Base-by-base conservation (phyloP, 2,113 vertebrate species). In the Ifrita kowaldi region DNA sequence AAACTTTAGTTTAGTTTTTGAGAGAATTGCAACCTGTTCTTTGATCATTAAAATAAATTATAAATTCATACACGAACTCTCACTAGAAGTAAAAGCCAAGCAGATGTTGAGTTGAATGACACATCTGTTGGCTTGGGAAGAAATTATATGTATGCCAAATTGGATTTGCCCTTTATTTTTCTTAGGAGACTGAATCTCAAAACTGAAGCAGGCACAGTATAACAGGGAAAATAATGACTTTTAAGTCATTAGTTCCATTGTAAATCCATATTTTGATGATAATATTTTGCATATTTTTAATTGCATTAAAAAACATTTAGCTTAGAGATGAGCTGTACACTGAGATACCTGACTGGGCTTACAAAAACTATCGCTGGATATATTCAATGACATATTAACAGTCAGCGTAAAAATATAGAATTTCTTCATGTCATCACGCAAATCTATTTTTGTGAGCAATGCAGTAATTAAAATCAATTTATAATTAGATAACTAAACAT, bases 101-200 rank as follows among this genome's bases (percentile, higher is more conserved):
- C 94, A 98, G 97, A 96, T 98, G 95, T 96, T 96, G 42, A 79
- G 22, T 85, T 97, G 74, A 97, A 96, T 92, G 92, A 95, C 85
- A 96, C 97, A 97, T 97, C 96, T 97, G 88, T 82, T 97, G 93
- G 50, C 64, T 73, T 91, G 59, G 96, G 71, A 93, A 94, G 28
- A 95, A 94, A 95, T 92, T 84, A 88, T 81, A 62, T 47, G 18
- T 86, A 69, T 95, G 65, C 37, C 90, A 94, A 97, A 95, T 83
- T 97, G 46, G 69, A 92, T 87, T 92, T 94, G 26, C 26, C 70
- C 47, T 81, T 97, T 91, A 93, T 94, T 97, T 95, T 96, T 91
- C 42, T 69, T 47, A 87, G 73, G 71, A 87, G 91, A 78, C 39
- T 78, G 83, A 96, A 95, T 90, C 84, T 90, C 69, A 71, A 53